These are phyloP conservation scores for Conus ventricosus DNA, from an alignment of 1,140 invertebrate species.

Conservation along the genomic window DNA sequence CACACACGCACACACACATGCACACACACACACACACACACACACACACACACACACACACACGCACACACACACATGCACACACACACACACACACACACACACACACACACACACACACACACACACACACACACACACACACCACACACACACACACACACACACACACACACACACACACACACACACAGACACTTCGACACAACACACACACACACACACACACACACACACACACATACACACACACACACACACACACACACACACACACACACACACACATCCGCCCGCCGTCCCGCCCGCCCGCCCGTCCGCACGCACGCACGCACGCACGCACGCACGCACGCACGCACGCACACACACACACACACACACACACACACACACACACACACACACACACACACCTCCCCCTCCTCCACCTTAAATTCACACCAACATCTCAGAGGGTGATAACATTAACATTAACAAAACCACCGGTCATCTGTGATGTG, in stretches of 20 bases:
- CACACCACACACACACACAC: constrained; percentile 3
- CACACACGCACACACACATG: too few species aligned
- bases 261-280: background rate
- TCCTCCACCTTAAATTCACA: too few species aligned
- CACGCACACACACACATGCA: too few species aligned
- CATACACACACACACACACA: constrained; percentile 1
- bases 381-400: constrained; percentile 5
- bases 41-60: too few species aligned
- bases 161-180: constrained; percentile 6
- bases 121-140: too few species aligned
- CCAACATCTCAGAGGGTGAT: too few species aligned
- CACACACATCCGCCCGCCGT: background rate
- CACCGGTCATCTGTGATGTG: too few species aligned
- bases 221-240: constrained; percentile 10
- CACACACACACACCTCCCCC: background rate
- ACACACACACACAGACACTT: background rate
- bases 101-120: too few species aligned
- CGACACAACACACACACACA: background rate
- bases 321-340: background rate
- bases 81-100: too few species aligned
- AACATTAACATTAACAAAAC: too few species aligned
- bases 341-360: background rate
- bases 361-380: background rate
- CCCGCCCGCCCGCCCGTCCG: background rate
- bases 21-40: too few species aligned